Evolutionary conservation across 64 coral and sea anemone genomes (phyloP), one percentile per base, ranked within the genome.

Genomic region (Cladopsammia gracilis): DNA sequence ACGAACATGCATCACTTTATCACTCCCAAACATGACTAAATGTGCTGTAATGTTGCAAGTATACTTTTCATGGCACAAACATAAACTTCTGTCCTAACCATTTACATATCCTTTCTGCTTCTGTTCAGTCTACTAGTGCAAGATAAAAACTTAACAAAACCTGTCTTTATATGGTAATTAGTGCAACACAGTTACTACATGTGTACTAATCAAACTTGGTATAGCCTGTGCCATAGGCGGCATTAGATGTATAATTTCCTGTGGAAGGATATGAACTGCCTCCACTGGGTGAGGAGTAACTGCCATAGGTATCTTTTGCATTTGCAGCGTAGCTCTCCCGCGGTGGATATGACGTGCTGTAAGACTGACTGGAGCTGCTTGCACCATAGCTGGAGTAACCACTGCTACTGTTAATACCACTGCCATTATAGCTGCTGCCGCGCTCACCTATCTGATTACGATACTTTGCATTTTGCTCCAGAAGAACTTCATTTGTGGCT

Each of bases 381-480:
- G 47, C 15, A 16, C 52, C 25, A 60, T 75, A 96, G 58, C 72
- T 77, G 54, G 82, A 50, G 60, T 95, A 95, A 6, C 78, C 50
- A 47, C 68, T 24, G 14, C 61, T 13, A 14, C 49, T 58, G 25
- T 19, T 48, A 48, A 2, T 13, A 23, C 82, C 42, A 24, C 69
- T 22, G 44, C 86, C 86, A 76, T 50, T 74, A 62, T 72, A 59
- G 49, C 74, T 58, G 51, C 52, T 88, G 50, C 86, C 48, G 34
- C 86, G 68, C 0, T 88, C 72, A 10, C 72, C 68, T 20, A 92
- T 85, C n/a, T 93, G 91, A 77, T 93, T 96, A 13, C 96, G 87
- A 75, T 99, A 99, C 64, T 92, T 88, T 26, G 98, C 98, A 91
- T 99, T 99, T 77, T 99, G 98, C 58, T 99, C 98, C 54, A 99